Evolutionary conservation across 2,888 invertebrate species (phyloP), one percentile per base, ranked within the genome.

Genomic region (Hydrotaea diabolus): DNA sequence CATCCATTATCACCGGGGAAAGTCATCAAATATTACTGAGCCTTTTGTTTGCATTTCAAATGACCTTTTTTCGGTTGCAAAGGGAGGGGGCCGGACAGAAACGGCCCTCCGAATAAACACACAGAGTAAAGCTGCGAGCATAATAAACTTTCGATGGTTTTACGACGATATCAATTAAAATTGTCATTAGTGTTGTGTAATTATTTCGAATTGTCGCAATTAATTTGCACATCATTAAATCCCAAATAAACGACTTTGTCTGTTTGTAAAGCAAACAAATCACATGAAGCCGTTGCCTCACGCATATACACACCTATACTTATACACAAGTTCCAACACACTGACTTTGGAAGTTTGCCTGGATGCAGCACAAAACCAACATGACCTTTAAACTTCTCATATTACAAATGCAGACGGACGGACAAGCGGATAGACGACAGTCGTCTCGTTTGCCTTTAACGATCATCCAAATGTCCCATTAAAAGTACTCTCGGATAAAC

Each of bases 191-290:
- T 74, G 62, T 80, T 82, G 79, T 80, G 62, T 74, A 85, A 85
- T 82, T 85, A 82, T 85, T 82, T 85, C 69, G 74, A 80, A 85
- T 82, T 85, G 85, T 71, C 69, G 79, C 82, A 82, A 82, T 85
- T 80, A 85, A 85, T 85, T 85, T 82, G 85, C 85, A 85, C 85
- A 85, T 85, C 85, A 85, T 85, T 82, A 82, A 85, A 82, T 71
- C 62, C 69, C 62, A 74, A 77, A 85, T 85, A 69, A 80, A 85
- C 82, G 73, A 59, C 55, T 46, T 71, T 31, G 31, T 73, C 78
- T 39, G 49, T 21, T n/a, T 39, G 26, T 49, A 17, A 21, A 62
- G 53, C 62, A 75, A 69, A 69, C 46, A 69, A 69, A 69, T 69
- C 69, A 55, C 46, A 46, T 39, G n/a, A 74, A 74, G 23, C 11